These are phyloP conservation scores for Clunio marinus DNA, from an alignment of 2,888 invertebrate genomes.

Conservation along the genomic window DNA sequence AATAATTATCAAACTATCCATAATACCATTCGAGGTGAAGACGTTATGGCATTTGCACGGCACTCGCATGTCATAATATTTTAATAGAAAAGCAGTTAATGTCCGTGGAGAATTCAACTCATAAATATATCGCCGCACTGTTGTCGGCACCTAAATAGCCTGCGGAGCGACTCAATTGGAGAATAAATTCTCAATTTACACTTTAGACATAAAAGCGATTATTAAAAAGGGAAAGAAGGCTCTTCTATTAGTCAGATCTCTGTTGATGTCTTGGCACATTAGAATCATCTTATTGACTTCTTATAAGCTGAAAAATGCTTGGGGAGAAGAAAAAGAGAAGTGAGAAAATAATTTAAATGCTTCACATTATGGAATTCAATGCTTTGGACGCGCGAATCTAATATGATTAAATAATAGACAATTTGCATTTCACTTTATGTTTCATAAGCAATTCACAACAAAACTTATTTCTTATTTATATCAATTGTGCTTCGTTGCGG, in stretches of 20 bases:
- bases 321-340: background rate
- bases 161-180: background rate
- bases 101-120: background rate
- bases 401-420: background rate
- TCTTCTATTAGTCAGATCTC: background rate
- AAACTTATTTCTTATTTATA: background rate
- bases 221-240: background rate
- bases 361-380: no score
- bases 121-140: background rate
- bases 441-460: background rate
- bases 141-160: background rate
- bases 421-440: background rate
- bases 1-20: no score
- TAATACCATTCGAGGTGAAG: no score
- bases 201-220: background rate
- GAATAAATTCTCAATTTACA: background rate
- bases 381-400: background rate
- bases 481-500: background rate
- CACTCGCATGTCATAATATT: background rate
- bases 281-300: background rate
- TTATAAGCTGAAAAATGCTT: no score
- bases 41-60: background rate
- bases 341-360: background rate
- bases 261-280: background rate
- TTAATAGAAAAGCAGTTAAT: background rate